A percentile compares a stretch with the other conserved stretches of the same genome.
These are phyloP conservation scores for Pteropus rufus DNA, from an alignment of 2,797 vertebrate species.

Conservation along the genomic window DNA sequence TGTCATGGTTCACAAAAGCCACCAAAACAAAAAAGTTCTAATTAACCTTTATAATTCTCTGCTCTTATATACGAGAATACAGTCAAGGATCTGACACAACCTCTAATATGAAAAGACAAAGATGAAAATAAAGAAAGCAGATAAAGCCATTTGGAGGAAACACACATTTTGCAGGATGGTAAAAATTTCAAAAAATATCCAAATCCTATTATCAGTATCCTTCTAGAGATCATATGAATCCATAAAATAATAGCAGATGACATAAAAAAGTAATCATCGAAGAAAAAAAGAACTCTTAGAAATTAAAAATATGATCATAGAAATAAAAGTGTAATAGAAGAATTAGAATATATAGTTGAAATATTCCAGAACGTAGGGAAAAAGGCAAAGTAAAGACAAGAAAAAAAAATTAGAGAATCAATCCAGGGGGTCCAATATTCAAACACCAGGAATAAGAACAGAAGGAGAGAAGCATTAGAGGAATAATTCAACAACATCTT, in stretches of 20 bases:
- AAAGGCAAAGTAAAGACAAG: not conserved
- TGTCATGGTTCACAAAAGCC: not conserved
- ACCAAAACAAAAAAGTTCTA: not conserved
- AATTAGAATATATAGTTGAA: not conserved
- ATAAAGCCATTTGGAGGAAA: not conserved
- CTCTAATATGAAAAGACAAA: not conserved
- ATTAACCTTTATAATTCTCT: not conserved
- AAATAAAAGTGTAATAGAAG: not conserved
- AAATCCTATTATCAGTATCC: not conserved
- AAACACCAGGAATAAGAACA: not conserved
- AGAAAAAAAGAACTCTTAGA: not conserved
- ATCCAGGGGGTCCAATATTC: not conserved
- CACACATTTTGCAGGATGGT: not conserved
- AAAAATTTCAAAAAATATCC: not conserved
- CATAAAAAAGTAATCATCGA: not conserved
- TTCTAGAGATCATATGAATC: not conserved
- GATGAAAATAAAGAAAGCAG: not conserved
- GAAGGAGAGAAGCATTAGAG: not conserved
- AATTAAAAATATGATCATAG: not conserved
- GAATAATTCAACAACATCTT: not conserved
- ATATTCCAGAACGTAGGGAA: not conserved
- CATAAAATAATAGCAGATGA: not conserved
- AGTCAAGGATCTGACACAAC: not conserved
- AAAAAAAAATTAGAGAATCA: not conserved
- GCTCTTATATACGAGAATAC: not conserved